Evolutionary conservation across 2,113 vertebrate species (phyloP), one percentile per base, ranked within the genome.

Genomic region (Sinocyclocheilus maitianheensis): DNA sequence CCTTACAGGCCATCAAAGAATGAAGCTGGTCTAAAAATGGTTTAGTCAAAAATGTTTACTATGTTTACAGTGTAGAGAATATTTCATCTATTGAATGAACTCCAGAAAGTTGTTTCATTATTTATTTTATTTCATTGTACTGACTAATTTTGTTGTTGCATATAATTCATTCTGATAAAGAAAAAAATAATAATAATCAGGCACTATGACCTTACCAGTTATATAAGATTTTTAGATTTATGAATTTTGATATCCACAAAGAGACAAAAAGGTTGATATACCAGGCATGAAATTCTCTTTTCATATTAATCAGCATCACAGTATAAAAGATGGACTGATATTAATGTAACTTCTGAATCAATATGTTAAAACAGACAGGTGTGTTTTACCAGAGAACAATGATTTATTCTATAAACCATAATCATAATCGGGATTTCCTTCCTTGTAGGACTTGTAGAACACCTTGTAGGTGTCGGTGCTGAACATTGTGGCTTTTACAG

Each of bases 381-480:
- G 13, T 26, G 34, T 24, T 74, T 46, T 46, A 74, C 71, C 71
- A 43, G 18, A 46, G 20, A 74, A 37, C 30, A 71, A 71, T 20
- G 3, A 71, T 51, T 20, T 69, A 26, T 51, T 89, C 83, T 94
- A 95, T 67, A 98, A 94, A 14, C 96, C 96, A 24, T 94, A 96
- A 91, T 99, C 96, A 89, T 92, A 98, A 48, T 98, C 88, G 0
- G 82, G 91, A 22, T 92, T 97, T 76, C 97, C 95, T 58, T 94
- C 92, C 2, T 89, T 0, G 80, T 94, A 97, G 1, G 93, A 90
- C 69, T 92, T 85, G 8, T 93, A 51, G 85, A 92, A 98, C 67
- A 46, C 92, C 86, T 89, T 94, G 86, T 8, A 76, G 12, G 0
- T 83, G 4, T 97, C 94, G 1, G 12, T 0, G 13, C 94, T 94